phyloP scores from a whole-genome alignment of 2,888 invertebrate species.

The Globia sparganii region DNA sequence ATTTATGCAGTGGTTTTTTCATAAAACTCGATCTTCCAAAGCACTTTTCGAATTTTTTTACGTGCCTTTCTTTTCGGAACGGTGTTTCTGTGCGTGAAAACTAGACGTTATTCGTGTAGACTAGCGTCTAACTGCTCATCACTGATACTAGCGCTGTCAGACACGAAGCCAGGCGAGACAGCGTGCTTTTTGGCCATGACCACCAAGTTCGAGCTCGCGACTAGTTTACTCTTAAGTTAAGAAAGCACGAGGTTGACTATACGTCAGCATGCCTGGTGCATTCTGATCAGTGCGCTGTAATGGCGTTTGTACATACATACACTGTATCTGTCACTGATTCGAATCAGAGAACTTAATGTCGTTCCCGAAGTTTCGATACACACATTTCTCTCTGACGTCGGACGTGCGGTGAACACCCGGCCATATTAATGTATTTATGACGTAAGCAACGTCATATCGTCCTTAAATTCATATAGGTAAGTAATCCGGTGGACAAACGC shows the following conservation, averaged over 20 bases:
- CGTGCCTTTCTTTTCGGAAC: no score
- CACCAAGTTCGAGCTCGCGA: no score
- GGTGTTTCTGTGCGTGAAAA: no score
- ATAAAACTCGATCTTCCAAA: no score
- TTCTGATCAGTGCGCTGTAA: neutral
- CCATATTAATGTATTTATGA: neutral
- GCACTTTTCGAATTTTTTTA: no score
- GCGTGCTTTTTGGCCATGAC: no score
- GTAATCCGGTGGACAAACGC: neutral
- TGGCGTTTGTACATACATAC: neutral
- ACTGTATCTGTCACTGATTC: neutral
- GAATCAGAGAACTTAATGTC: neutral
- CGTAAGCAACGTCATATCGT: neutral
- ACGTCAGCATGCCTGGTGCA: neutral
- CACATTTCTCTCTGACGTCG: neutral
- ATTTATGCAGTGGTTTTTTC: no score
- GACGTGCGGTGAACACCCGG: neutral
- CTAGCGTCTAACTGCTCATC: no score
- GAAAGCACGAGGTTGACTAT: neutral
- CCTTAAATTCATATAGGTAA: neutral
- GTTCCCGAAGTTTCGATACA: neutral
- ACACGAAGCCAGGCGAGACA: no score
- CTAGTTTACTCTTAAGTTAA: no score
- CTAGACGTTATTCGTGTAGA: no score
- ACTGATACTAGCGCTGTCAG: no score